Conservation (phyloP, 2,888 invertebrate species). For the Cheilosia pagana region DNA sequence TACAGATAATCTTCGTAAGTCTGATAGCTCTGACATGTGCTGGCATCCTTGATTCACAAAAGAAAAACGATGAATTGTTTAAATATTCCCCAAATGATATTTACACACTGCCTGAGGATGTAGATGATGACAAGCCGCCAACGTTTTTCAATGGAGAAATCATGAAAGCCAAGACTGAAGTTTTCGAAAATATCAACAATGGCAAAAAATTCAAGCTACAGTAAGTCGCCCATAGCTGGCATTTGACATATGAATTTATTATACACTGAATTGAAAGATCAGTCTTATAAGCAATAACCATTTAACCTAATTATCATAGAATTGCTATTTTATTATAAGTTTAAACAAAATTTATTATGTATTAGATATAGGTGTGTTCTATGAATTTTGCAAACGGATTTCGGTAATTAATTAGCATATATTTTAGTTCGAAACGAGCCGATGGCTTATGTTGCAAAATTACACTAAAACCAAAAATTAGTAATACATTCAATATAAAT, state of each 20-base stretch:
- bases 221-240: conserved; percentile 77
- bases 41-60: conserved; percentile 80
- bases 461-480: conserved; percentile 14
- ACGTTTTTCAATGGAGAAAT: conserved; percentile 81
- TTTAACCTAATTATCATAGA: conserved; percentile 24
- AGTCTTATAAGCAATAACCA: neutral
- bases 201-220: conserved; percentile 82
- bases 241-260: neutral
- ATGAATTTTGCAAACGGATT: conserved; percentile 4
- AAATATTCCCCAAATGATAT: conserved; percentile 82
- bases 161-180: conserved; percentile 81
- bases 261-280: neutral
- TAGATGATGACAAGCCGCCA: conserved; percentile 82
- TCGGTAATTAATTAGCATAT: conserved; percentile 25
- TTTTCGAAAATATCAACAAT: conserved; percentile 80
- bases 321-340: conserved; percentile 2
- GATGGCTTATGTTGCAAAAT: conserved; percentile 21
- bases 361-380: conserved; percentile 3
- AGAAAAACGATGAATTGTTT: conserved; percentile 81
- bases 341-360: conserved; percentile 7
- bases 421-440: conserved; percentile 19
- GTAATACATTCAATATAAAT: neutral
- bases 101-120: conserved; percentile 82
- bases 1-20: conserved; percentile 78
- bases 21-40: conserved; percentile 77